Conservation (phyloP, 2,888 invertebrate species). For the Salpingus planirostris region DNA sequence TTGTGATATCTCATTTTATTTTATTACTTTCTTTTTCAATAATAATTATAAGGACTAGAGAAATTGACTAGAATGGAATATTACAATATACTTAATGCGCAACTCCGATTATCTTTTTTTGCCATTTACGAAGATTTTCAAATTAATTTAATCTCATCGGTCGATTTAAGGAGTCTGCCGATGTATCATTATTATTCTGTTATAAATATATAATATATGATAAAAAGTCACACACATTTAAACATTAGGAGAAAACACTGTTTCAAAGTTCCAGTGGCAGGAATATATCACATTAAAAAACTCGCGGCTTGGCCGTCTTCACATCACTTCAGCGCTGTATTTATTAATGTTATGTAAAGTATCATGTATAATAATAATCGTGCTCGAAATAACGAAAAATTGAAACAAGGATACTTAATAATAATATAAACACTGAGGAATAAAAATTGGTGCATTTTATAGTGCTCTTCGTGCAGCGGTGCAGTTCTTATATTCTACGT, state of each 20-base stretch:
- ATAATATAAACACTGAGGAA: conserved; percentile 7
- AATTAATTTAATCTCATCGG: too few relatives aligned
- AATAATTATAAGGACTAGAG: conserved; percentile 22
- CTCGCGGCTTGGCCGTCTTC: conserved; percentile 22
- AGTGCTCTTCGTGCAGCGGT: conserved; percentile 22
- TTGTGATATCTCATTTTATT: conserved; percentile 30
- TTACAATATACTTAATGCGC: too few relatives aligned
- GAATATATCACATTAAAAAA: conserved; percentile 35
- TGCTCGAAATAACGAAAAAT: conserved; percentile 7
- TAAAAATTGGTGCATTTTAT: conserved; percentile 21
- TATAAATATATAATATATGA: conserved; percentile 13
- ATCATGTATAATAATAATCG: too few relatives aligned
- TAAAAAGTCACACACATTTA: conserved; percentile 23
- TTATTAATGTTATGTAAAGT: too few relatives aligned
- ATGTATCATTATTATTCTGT: too few relatives aligned
- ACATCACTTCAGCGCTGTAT: conserved; percentile 20
- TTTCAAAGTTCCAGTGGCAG: conserved; percentile 24
- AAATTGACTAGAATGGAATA: conserved; percentile 20
- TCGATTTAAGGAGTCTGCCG: conserved; percentile 30
- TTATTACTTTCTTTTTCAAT: conserved; percentile 33
- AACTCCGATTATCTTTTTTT: too few relatives aligned
- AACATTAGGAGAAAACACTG: conserved; percentile 19
- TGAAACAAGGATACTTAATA: conserved; percentile 2
- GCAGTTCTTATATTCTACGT: conserved; percentile 19
- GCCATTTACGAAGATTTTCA: too few relatives aligned